phyloP scores from a whole-genome alignment of 2,113 vertebrate genomes.

The Anguilla rostrata region DNA sequence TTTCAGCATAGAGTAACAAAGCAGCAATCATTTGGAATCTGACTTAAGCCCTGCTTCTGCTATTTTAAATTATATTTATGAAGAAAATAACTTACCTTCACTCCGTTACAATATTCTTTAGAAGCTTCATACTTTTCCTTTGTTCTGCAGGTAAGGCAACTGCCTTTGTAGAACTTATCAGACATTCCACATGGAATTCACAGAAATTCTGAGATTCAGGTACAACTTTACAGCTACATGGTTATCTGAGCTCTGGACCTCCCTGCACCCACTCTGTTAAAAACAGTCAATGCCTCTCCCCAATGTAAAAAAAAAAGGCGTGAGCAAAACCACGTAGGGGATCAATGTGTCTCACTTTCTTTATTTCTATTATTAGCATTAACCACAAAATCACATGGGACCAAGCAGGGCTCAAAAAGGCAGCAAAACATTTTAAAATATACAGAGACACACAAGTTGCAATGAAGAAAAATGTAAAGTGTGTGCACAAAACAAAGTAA shows the following conservation, averaged over 20 bases:
- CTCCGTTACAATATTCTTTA: neutral
- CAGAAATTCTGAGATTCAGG: neutral
- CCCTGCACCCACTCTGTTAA: neutral
- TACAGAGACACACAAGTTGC: too few relatives aligned
- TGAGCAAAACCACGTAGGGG: too few relatives aligned
- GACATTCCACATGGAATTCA: neutral
- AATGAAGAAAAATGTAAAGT: too few relatives aligned
- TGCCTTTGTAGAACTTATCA: neutral
- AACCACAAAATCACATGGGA: too few relatives aligned
- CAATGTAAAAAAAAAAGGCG: too few relatives aligned
- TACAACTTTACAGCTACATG: neutral
- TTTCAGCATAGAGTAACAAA: neutral
- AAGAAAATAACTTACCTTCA: neutral
- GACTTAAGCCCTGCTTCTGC: neutral
- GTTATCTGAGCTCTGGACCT: neutral
- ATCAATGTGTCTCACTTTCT: too few relatives aligned
- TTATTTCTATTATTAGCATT: too few relatives aligned
- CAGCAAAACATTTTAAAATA: too few relatives aligned
- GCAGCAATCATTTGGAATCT: neutral
- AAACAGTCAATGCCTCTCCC: too few relatives aligned
- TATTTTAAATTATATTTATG: neutral
- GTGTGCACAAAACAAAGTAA: too few relatives aligned
- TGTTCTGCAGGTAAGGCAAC: neutral
- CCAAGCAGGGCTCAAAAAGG: too few relatives aligned
- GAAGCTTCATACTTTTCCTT: neutral